Base-by-base conservation (phyloP, 2,113 vertebrate genomes). In the Amblyornis subalaris region DNA sequence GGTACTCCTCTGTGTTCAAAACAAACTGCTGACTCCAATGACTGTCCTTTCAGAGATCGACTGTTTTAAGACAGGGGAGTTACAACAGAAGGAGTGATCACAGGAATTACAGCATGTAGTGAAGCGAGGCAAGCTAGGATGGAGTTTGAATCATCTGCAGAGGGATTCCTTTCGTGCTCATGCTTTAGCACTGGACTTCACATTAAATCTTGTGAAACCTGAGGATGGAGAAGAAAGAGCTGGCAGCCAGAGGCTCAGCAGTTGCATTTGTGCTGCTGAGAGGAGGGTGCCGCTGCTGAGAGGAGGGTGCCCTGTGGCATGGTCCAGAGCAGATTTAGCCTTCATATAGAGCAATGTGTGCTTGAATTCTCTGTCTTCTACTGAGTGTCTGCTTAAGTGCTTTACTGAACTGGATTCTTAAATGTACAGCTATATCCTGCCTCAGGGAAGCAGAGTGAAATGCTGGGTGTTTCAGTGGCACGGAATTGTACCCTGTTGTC, bases 1-100 rank as follows among this genome's bases (percentile, higher is more conserved):
- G 35, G 45, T 47, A 29, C 70, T 81, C 88, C 47, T 83, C 53
- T 58, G 55, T 1, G 4, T 65, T 91, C 61, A 65, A 53, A 89
- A 87, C 72, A 72, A 92, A 69, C 80, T 91, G 84, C 77, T 89
- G 91, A 53, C 28, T 92, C 20, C 82, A 88, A 88, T 76, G 81
- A 84, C 36, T 91, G 61, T 17, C n/a, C 74, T 73, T 92, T 87
- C 93, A 93, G 91, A 88, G 33, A 20, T 14, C 12, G 33, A 53
- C 70, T 96, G 44, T 94, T 95, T 95, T 87, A 72, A 78, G 74
- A 42, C 50, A 75, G 35, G 24, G 64, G 54, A 82, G 71, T 81
- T 82, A 33, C 0, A 8, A 42, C 84, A 89, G 89, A 48, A 83
- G 84, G 70, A 87, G 57, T 9, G 38, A 92, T 91, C 89, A 47